These are phyloP conservation scores for Xiphydria camelus DNA, from an alignment of 2,888 invertebrate genomes.

Conservation along the genomic window DNA sequence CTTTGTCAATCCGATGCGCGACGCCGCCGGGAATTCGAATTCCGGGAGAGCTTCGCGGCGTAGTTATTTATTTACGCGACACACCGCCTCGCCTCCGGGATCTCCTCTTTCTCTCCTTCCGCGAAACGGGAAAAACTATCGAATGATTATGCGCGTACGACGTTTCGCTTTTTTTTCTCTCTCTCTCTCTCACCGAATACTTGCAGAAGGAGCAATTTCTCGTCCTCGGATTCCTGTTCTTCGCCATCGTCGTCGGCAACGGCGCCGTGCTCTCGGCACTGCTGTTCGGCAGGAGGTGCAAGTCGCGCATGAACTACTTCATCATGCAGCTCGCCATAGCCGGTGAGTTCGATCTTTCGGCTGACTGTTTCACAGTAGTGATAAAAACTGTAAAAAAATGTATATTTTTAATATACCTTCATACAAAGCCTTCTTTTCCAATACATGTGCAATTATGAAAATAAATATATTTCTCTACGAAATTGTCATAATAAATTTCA, in stretches of 20 bases:
- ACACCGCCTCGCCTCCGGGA: slow-evolving; percentile 9
- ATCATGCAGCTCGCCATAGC: slow-evolving; percentile 71
- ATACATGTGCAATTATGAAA: too few species aligned
- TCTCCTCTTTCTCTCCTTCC: background rate
- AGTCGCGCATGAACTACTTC: slow-evolving; percentile 74
- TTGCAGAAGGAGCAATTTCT: slow-evolving; percentile 68
- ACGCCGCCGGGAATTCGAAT: too few species aligned
- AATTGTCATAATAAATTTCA: too few species aligned
- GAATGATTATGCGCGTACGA: background rate
- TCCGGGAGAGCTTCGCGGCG: too few species aligned
- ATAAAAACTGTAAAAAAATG: too few species aligned
- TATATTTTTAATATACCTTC: too few species aligned
- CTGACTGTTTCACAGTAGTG: slow-evolving; percentile 7
- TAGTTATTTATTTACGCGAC: slow-evolving; percentile 41
- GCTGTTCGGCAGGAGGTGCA: slow-evolving; percentile 64
- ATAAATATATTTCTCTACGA: too few species aligned
- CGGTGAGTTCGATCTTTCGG: slow-evolving; percentile 63
- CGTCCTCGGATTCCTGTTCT: slow-evolving; percentile 66
- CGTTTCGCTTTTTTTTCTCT: background rate
- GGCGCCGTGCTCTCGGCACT: slow-evolving; percentile 67
- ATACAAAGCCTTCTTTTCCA: too few species aligned
- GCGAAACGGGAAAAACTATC: too few species aligned
- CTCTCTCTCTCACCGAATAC: background rate
- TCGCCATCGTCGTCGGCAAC: slow-evolving; percentile 68
- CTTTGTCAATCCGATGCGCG: too few species aligned